Conservation (phyloP, 92 coral and sea anemone species). For the Bergia sp. region DNA sequence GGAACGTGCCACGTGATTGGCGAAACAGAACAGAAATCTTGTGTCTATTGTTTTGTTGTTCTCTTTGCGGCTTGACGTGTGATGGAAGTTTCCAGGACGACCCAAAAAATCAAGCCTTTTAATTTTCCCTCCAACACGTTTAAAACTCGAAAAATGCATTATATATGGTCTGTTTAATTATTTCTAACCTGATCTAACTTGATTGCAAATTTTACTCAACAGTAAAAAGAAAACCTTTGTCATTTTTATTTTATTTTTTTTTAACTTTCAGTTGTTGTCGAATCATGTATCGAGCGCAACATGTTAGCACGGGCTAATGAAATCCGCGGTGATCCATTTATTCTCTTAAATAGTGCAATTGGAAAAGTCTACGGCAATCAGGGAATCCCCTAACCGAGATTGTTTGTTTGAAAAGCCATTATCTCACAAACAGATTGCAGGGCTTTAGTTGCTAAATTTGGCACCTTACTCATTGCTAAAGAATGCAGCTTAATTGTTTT, state of each 20-base stretch:
- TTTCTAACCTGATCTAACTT: not conserved
- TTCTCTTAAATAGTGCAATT: not conserved
- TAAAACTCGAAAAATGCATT: not conserved
- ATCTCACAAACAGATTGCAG: constrained; percentile 33
- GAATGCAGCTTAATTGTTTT: constrained; percentile 47
- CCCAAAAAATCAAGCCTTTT: not conserved
- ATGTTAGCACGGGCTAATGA: not conserved
- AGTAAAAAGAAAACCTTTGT: not conserved
- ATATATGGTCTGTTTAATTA: too few species aligned
- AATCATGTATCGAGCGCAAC: not conserved
- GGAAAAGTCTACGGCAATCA: not conserved
- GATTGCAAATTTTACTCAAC: not conserved
- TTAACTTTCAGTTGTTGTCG: not conserved
- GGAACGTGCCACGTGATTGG: constrained; percentile 68
- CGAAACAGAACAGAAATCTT: constrained; percentile 39
- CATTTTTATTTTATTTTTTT: not conserved
- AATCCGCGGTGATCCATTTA: not conserved
- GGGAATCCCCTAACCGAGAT: constrained; percentile 39
- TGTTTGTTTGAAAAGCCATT: constrained; percentile 26
- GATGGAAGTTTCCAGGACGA: constrained; percentile 30
- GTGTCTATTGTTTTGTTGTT: constrained; percentile 8
- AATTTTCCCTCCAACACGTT: not conserved
- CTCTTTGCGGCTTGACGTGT: constrained; percentile 32
- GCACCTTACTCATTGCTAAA: constrained; percentile 35
- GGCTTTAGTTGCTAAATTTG: constrained; percentile 33